Percentiles rank a stretch among this genome's conserved stretches.
Evolutionary conservation across 2,888 invertebrate species (phyloP).

Genomic region (Napeogenes sylphis): DNA sequence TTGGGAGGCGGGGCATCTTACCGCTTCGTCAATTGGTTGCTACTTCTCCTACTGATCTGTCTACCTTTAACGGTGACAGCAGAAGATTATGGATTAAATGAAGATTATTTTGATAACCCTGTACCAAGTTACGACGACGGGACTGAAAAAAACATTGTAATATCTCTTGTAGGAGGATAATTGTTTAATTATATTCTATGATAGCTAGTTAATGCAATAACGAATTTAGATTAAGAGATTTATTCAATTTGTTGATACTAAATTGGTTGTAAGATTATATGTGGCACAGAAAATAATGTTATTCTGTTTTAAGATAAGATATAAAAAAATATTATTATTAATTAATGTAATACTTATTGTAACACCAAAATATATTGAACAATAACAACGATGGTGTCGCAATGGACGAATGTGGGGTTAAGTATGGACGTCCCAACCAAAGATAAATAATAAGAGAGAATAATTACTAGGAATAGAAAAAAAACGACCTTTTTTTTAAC

Average conservation of each 20-base stretch:
- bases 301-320: not conserved
- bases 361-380: not conserved
- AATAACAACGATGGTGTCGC: too few relatives aligned
- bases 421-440: too few relatives aligned
- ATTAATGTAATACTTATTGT: not conserved
- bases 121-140: constrained; percentile 38
- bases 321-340: not conserved
- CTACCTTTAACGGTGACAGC: constrained; percentile 52
- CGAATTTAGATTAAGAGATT: constrained; percentile 4
- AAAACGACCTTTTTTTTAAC: too few relatives aligned
- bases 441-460: too few relatives aligned
- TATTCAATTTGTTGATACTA: constrained; percentile 1
- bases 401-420: too few relatives aligned
- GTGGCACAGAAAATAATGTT: not conserved
- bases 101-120: constrained; percentile 36
- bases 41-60: constrained; percentile 50
- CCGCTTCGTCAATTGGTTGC: constrained; percentile 53
- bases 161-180: constrained; percentile 51
- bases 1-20: constrained; percentile 50
- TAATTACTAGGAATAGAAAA: too few relatives aligned
- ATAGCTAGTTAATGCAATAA: constrained; percentile 6
- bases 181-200: not conserved
- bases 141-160: constrained; percentile 31
- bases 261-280: not conserved
- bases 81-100: constrained; percentile 43